Base-by-base conservation (phyloP, 2,113 vertebrate species). In the Labrus mixtus region DNA sequence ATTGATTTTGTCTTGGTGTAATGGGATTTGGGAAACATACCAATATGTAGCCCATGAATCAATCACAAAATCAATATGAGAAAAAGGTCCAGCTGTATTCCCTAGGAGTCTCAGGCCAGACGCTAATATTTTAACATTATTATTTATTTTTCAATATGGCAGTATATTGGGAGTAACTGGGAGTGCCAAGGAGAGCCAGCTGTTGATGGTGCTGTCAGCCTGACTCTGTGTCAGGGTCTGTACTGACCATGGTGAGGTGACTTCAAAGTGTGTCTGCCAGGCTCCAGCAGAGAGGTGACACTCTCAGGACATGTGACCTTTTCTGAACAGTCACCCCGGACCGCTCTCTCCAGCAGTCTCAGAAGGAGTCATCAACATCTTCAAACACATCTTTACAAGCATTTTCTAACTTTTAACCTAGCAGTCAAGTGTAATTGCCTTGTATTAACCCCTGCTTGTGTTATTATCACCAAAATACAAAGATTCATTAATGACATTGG, bases 151-250 rank as follows among this genome's bases (percentile, higher is more conserved):
- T 19, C 43, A 23, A 37, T 70, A 9, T 23, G 22, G 29, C 36
- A 43, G 60, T 68, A 75, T 48, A 75, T 48, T 70, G 37, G 48
- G 11, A 78, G 45, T 43, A 51, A n/a, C 45, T 58, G 73, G 82
- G 37, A 54, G 7, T 23, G 22, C 17, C 33, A 66, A 64, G 55
- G 57, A 62, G 57, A 70, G 81, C 22, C n/a, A 23, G 51, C 73
- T 48, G 55, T 76, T 55, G 71, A 54, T n/a, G 36, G 43, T 54
- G 74, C 87, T 89, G 90, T 90, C 90, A 83, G 71, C n/a, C 41
- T 9, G 20, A 53, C 33, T 90, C 62, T 89, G 68, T 13, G 72
- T 89, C 79, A 72, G 63, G 54, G 23, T 13, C 45, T 48, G 68
- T 46, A 23, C 58, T 16, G 20, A 51, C 75, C 2, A 17, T 57